Evolutionary conservation across 2,888 invertebrate genomes (phyloP), one percentile per base, ranked within the genome.

Genomic region (Thera britannica): DNA sequence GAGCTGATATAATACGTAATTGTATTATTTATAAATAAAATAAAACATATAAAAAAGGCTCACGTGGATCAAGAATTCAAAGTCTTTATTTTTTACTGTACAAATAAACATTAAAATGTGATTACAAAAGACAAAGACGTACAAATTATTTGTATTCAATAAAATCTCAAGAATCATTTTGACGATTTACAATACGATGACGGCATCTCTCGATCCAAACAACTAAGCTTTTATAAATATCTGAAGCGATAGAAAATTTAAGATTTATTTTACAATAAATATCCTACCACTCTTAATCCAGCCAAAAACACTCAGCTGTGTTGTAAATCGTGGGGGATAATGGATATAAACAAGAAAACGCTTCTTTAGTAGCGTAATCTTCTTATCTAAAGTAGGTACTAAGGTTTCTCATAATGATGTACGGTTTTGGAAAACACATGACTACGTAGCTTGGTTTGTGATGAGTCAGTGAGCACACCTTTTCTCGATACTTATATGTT

Each of bases 401-500:
- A 60, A 52, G 52, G 41, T 52, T 35, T 58, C 23, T 48, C 11
- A 35, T 60, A 36, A 11, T 41, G 49, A 59, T 12, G 23, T 44
- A 34, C 38, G 38, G 52, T 57, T 23, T 62, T 38, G 57, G 41
- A 52, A 65, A 59, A 58, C 36, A 58, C 46, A 52, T 36, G 52
- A 35, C 35, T 36, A 55, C 46, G 8, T 54, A 35, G 11, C 48
- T 41, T 34, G 34, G 41, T 57, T 46, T 49, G 49, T 51, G 65
- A 23, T 69, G 65, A 69, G 55, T 70, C 63, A 70, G 34, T 51
- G 46, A 57, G 41, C 60, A 62, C 66, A 66, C 69, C 57, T 70
- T 54, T 54, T 58, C 34, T 62, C 36, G 54, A 48, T 34, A 59
- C 59, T 56, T n/a, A 51, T 35, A 35, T 48, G 41, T 66, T 11